These are phyloP conservation scores for Aporophyla lueneburgensis DNA, from an alignment of 2,888 invertebrate species.

Conservation along the genomic window DNA sequence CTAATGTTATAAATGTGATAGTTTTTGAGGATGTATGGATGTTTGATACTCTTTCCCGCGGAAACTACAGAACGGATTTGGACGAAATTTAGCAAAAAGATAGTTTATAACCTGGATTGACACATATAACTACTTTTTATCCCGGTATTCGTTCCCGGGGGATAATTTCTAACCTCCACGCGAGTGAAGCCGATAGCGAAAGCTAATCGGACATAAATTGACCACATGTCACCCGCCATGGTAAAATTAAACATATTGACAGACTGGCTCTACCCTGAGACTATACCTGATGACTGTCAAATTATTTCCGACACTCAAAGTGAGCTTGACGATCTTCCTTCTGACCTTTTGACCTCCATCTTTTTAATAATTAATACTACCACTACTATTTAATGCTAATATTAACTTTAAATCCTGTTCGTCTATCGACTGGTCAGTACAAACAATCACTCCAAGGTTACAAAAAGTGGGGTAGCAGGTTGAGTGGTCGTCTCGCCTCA, in stretches of 20 bases:
- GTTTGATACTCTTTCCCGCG: too few species aligned
- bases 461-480: conserved; percentile 62
- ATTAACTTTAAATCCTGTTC: not conserved
- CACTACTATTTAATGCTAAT: too few species aligned
- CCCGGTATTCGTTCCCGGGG: too few species aligned
- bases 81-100: too few species aligned
- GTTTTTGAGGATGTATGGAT: too few species aligned
- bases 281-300: not conserved
- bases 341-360: not conserved
- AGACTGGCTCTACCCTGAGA: not conserved
- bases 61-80: too few species aligned
- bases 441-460: conserved; percentile 49
- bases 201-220: not conserved
- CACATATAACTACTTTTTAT: too few species aligned
- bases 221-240: not conserved
- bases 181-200: too few species aligned
- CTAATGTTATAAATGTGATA: too few species aligned
- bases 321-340: not conserved
- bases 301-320: not conserved
- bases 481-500: conserved; percentile 57
- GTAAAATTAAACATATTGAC: not conserved
- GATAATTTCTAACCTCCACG: too few species aligned
- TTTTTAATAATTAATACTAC: too few species aligned
- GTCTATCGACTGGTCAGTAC: conserved; percentile 1
- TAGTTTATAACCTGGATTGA: too few species aligned